Evolutionary conservation across 2,888 invertebrate species (phyloP).

Genomic region (Busseola fusca): DNA sequence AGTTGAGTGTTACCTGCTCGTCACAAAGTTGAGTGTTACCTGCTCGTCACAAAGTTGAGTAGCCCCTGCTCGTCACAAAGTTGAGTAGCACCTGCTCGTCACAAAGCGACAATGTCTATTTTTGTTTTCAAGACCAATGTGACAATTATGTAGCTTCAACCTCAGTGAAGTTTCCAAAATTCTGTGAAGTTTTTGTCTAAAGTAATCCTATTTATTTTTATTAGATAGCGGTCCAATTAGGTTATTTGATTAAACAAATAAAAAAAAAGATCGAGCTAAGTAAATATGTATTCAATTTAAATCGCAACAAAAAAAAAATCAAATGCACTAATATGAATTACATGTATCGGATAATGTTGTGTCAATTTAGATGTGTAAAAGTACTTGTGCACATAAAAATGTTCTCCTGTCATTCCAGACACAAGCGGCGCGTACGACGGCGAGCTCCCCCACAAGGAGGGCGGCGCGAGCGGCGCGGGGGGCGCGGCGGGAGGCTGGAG

Average conservation of each 20-base stretch:
- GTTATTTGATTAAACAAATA: neutral
- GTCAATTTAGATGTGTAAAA: neutral
- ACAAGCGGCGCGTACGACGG: slow-evolving; percentile 72
- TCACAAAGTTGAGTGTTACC: neutral
- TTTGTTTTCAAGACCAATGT: neutral
- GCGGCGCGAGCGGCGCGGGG: slow-evolving; percentile 23
- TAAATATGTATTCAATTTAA: neutral
- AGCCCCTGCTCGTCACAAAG: neutral
- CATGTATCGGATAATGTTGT: neutral
- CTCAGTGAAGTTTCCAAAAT: neutral
- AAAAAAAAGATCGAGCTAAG: neutral
- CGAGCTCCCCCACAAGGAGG: slow-evolving; percentile 68
- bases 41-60: neutral
- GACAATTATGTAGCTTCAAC: neutral
- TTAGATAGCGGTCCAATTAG: neutral
- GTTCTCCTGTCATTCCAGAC: slow-evolving; percentile 62
- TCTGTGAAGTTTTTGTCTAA: no score
- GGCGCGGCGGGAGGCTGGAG: slow-evolving; percentile 67
- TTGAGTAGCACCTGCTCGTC: no score
- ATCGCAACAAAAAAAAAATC: neutral
- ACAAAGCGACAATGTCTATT: neutral
- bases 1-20: no score
- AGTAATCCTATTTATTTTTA: no score
- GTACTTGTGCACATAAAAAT: neutral
- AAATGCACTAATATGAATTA: no score